Percentiles rank a stretch among this genome's conserved stretches.
These are phyloP conservation scores for Microctonus aethiopoides DNA, from an alignment of 2,888 invertebrate species.

Conservation along the genomic window DNA sequence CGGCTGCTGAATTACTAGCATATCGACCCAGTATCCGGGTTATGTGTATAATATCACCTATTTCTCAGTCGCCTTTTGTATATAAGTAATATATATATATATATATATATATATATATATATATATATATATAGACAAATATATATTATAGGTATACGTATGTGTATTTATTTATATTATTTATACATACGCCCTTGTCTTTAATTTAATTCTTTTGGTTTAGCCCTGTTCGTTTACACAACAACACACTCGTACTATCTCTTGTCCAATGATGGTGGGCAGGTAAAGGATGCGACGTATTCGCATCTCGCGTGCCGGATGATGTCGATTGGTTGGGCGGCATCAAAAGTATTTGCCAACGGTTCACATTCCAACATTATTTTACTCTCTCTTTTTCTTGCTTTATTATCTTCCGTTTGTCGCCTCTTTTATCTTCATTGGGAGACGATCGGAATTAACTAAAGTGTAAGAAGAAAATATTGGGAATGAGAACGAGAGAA, in stretches of 20 bases:
- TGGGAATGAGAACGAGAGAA: too few species aligned
- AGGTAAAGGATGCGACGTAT: slow-evolving; percentile 8
- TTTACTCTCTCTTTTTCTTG: slow-evolving; percentile 8
- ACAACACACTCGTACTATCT: not conserved
- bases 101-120: too few species aligned
- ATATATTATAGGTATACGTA: too few species aligned
- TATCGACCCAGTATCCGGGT: slow-evolving; percentile 26
- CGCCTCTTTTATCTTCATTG: too few species aligned
- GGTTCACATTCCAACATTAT: slow-evolving; percentile 15
- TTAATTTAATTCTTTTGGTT: not conserved
- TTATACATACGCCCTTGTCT: too few species aligned
- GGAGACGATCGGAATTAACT: too few species aligned
- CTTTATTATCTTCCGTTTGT: not conserved
- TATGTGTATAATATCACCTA: not conserved
- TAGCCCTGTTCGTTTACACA: not conserved
- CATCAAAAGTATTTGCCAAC: slow-evolving; percentile 38
- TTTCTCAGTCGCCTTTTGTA: not conserved
- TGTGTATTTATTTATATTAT: too few species aligned
- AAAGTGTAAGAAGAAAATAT: too few species aligned
- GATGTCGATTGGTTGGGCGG: slow-evolving; percentile 52
- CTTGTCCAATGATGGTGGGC: slow-evolving; percentile 2
- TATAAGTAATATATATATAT: too few species aligned
- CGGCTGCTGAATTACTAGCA: slow-evolving; percentile 16
- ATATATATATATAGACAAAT: too few species aligned
- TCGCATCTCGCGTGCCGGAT: slow-evolving; percentile 38